Conservation (phyloP, 2,797 vertebrate species). For the Smutsia temminckii region DNA sequence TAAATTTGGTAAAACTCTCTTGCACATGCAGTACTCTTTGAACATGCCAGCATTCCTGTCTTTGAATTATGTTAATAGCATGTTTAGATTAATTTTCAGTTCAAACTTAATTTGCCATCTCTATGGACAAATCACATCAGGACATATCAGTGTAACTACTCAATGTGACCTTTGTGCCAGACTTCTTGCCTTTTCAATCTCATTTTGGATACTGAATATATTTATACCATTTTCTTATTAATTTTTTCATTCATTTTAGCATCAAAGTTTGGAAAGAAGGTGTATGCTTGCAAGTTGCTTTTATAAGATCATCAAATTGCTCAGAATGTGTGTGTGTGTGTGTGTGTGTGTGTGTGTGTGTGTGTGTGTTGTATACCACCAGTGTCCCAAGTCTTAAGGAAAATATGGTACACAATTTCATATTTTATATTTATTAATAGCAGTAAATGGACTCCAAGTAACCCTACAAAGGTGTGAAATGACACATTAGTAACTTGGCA, state of each 20-base stretch:
- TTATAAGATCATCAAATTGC: background rate
- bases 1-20: background rate
- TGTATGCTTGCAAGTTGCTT: background rate
- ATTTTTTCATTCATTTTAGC: background rate
- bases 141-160: background rate
- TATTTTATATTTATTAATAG: background rate
- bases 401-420: background rate
- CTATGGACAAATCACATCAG: background rate
- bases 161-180: background rate
- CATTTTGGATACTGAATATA: background rate
- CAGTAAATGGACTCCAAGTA: background rate
- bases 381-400: background rate
- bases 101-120: background rate
- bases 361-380: background rate
- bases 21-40: background rate
- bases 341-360: background rate
- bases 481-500: background rate
- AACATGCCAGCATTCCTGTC: background rate
- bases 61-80: background rate
- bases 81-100: constrained; percentile 20
- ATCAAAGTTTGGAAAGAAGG: background rate
- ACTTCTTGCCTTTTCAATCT: background rate
- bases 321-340: background rate
- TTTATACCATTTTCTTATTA: background rate
- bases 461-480: background rate